Percentiles rank a stretch among this genome's conserved stretches.
Evolutionary conservation across 2,888 invertebrate genomes (phyloP).

Genomic region (Tipula confusa): DNA sequence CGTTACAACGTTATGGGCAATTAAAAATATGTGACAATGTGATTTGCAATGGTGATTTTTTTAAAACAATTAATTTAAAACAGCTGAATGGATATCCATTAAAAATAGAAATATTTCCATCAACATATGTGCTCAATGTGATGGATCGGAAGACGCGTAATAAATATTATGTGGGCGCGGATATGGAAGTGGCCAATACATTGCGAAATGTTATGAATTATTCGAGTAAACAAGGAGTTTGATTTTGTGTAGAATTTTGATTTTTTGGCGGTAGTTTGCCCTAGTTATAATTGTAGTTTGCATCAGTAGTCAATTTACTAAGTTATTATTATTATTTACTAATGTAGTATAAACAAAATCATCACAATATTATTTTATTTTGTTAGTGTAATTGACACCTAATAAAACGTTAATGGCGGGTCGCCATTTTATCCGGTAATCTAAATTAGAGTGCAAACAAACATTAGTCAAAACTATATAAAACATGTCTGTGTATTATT

Average conservation of each 20-base stretch:
- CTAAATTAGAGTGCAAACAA: neutral
- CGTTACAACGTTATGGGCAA: neutral
- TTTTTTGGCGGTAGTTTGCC: too few relatives aligned
- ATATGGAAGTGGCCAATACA: conserved; percentile 41
- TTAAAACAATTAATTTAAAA: conserved; percentile 37
- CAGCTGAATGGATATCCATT: conserved; percentile 45
- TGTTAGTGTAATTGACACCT: neutral
- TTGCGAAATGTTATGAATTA: conserved; percentile 42
- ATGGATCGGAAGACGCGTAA: neutral
- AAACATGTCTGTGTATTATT: neutral
- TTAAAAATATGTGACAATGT: neutral
- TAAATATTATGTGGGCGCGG: conserved; percentile 41
- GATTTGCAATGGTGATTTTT: neutral
- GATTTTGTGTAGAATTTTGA: neutral
- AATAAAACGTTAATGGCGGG: neutral
- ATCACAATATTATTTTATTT: neutral
- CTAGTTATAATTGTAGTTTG: too few relatives aligned
- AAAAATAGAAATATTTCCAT: conserved; percentile 44
- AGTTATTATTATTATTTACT: neutral
- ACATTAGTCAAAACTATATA: neutral
- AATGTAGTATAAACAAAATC: neutral
- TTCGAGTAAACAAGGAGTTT: neutral
- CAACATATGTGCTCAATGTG: conserved; percentile 33
- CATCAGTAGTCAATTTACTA: neutral
- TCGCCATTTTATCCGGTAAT: neutral